Evolutionary conservation across 2,797 vertebrate species (phyloP).

Genomic region (Oreochromis grahami): DNA sequence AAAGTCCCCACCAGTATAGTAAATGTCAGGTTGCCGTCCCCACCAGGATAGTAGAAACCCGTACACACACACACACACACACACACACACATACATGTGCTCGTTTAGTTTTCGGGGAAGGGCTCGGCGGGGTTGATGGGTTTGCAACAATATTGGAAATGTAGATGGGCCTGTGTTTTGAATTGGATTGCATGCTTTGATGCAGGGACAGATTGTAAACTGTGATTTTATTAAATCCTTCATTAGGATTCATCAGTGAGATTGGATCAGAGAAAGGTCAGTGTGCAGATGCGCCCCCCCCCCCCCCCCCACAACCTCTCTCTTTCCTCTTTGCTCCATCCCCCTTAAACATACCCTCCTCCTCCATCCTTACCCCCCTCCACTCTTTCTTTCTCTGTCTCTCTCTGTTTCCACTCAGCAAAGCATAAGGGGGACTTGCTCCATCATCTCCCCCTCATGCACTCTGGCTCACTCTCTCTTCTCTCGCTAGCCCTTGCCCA

Average conservation of each 20-base stretch:
- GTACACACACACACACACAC: neutral
- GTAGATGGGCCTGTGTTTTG: constrained; percentile 75
- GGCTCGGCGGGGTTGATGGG: constrained; percentile 59
- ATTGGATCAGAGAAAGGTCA: constrained; percentile 90
- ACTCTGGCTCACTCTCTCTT: constrained; percentile 9
- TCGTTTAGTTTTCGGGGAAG: constrained; percentile 40
- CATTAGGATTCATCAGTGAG: constrained; percentile 87
- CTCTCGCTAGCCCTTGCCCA: constrained; percentile 41
- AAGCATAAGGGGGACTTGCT: constrained; percentile 24
- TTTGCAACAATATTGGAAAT: constrained; percentile 69
- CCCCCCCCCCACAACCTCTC: constrained; percentile 1
- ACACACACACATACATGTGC: constrained; percentile 26
- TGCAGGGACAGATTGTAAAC: constrained; percentile 85
- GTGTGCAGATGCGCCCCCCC: constrained; percentile 80
- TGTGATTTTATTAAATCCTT: constrained; percentile 87
- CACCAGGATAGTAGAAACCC: too few relatives aligned
- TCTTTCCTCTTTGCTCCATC: constrained; percentile 35
- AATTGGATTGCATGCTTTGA: constrained; percentile 84
- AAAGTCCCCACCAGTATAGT: too few relatives aligned
- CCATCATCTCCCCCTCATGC: neutral
- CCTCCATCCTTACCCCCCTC: neutral
- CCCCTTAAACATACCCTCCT: constrained; percentile 28
- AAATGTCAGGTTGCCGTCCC: too few relatives aligned
- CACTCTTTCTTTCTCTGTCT: neutral
- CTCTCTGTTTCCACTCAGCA: constrained; percentile 4